Percentiles rank a stretch among this genome's conserved stretches.
These are phyloP conservation scores for Galagoides demidoff DNA, from an alignment of 2,797 vertebrate genomes.

Conservation along the genomic window DNA sequence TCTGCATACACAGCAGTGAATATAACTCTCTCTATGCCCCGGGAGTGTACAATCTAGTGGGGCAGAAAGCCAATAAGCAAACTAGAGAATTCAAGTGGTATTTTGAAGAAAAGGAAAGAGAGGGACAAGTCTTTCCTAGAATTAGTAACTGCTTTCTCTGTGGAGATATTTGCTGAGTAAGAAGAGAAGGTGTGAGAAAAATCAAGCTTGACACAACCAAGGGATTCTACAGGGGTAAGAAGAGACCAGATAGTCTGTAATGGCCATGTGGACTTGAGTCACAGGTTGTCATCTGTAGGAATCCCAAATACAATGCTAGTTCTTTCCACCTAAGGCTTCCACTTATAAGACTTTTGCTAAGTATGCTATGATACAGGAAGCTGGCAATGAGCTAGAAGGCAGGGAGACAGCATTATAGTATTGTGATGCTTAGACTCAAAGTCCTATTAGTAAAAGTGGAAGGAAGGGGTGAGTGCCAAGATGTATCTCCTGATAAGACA, in stretches of 20 bases:
- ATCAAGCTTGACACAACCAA: neutral
- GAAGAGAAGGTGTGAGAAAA: neutral
- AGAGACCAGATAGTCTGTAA: neutral
- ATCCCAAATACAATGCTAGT: neutral
- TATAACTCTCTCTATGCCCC: neutral
- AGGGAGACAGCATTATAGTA: neutral
- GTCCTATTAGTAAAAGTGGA: neutral
- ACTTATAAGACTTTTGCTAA: neutral
- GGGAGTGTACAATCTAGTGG: neutral
- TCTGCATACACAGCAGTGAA: neutral
- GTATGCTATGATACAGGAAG: neutral
- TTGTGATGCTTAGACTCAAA: neutral
- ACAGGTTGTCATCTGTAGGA: neutral
- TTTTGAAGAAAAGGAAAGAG: constrained; percentile 22
- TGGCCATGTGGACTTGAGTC: neutral
- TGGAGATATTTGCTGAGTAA: neutral
- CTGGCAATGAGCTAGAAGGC: neutral
- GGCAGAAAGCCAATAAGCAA: neutral
- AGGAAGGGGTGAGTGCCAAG: no score
- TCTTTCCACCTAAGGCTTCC: neutral
- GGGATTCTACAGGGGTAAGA: neutral
- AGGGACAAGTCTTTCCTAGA: neutral
- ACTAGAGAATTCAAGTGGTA: neutral
- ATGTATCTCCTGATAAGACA: neutral
- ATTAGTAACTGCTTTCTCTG: neutral